phyloP scores from a whole-genome alignment of 2,888 invertebrate species.

The Trissolcus brochymenae region DNA sequence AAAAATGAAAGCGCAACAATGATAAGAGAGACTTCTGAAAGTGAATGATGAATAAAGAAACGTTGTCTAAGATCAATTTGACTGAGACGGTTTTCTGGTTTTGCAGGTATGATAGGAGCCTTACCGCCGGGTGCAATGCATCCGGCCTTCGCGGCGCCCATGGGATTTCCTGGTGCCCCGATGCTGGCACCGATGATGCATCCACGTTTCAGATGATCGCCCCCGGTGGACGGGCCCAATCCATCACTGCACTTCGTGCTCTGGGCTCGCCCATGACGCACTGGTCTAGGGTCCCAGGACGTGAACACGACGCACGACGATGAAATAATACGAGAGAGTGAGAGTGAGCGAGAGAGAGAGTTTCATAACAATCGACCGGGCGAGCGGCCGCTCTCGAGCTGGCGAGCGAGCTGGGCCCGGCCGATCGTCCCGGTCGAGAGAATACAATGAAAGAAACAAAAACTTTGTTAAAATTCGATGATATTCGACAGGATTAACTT shows the following conservation, averaged over 20 bases:
- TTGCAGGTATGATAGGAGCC: constrained; percentile 76
- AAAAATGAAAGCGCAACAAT: constrained; percentile 44
- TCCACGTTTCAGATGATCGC: constrained; percentile 92
- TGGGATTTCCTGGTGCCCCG: constrained; percentile 78
- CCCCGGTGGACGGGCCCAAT: constrained; percentile 78
- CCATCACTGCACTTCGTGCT: constrained; percentile 79
- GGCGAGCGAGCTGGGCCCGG: neutral
- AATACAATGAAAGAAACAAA: constrained; percentile 34
- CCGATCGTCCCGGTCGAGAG: constrained; percentile 36
- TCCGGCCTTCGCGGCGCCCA: constrained; percentile 78
- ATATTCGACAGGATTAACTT: constrained; percentile 57
- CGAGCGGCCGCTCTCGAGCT: neutral
- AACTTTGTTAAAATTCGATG: constrained; percentile 49
- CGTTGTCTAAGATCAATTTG: neutral
- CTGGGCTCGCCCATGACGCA: constrained; percentile 78
- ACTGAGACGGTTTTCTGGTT: constrained; percentile 59
- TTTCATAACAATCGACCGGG: constrained; percentile 3
- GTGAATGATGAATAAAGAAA: constrained; percentile 6
- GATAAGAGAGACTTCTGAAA: constrained; percentile 50
- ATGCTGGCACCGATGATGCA: constrained; percentile 84
- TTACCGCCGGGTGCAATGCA: constrained; percentile 77
- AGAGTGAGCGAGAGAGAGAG: constrained; percentile 36
- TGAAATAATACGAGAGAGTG: constrained; percentile 35
- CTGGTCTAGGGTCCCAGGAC: constrained; percentile 40
- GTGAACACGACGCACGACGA: constrained; percentile 39